Evolutionary conservation across 2,113 vertebrate species (phyloP).

Genomic region (Cyphomyrus discorhynchus): DNA sequence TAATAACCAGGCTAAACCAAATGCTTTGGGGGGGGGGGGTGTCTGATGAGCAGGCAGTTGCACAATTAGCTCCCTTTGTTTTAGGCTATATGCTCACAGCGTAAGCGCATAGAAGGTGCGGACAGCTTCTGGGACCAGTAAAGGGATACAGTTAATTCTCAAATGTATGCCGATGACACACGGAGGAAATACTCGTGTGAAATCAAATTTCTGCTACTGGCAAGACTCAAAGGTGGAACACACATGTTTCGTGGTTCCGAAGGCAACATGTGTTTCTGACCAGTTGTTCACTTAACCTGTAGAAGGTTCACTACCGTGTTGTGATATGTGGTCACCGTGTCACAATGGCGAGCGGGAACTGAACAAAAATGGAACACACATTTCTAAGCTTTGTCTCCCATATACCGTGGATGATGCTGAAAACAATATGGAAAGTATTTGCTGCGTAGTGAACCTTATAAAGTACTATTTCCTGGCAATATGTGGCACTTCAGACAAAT

Average conservation of each 20-base stretch:
- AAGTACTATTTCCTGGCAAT: neutral
- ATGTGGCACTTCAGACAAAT: constrained; percentile 24
- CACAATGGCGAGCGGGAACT: neutral
- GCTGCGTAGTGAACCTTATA: constrained; percentile 10
- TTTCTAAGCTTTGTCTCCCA: constrained; percentile 25
- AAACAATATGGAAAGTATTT: neutral
- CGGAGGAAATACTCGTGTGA: constrained; percentile 6
- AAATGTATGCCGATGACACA: neutral
- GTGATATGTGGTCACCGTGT: neutral
- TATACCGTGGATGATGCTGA: neutral
- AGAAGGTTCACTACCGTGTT: constrained; percentile 1
- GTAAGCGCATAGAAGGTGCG: neutral
- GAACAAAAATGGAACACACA: constrained; percentile 31
- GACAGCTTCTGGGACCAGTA: neutral
- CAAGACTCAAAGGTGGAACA: neutral
- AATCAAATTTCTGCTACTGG: constrained; percentile 5
- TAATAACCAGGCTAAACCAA: neutral
- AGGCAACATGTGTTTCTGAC: constrained; percentile 15
- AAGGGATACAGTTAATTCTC: constrained; percentile 11
- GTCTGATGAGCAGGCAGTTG: neutral
- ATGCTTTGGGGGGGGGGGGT: neutral
- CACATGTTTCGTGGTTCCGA: constrained; percentile 6
- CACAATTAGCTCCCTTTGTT: neutral
- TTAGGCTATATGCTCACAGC: neutral
- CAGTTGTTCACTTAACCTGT: constrained; percentile 12